Evolutionary conservation across 2,888 invertebrate species (phyloP).

Genomic region (Cryptocheilus praepositus): DNA sequence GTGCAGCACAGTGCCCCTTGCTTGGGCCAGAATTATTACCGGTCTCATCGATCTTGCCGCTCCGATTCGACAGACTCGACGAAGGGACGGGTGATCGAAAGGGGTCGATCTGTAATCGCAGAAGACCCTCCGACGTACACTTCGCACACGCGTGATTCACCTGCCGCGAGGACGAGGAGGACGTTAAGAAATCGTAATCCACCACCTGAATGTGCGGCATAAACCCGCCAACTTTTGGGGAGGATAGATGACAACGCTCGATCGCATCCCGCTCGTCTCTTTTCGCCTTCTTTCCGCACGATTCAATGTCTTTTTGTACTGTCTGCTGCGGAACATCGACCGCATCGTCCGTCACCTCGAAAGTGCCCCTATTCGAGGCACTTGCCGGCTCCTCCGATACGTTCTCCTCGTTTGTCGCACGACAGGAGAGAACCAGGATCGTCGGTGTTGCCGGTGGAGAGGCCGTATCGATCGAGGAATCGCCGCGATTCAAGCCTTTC

Average conservation of each 20-base stretch:
- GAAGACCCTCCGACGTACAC: constrained; percentile 59
- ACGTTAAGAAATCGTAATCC: constrained; percentile 51
- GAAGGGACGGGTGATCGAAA: constrained; percentile 43
- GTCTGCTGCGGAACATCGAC: neutral
- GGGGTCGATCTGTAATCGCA: constrained; percentile 58
- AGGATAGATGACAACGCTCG: neutral
- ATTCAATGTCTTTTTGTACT: neutral
- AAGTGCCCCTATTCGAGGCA: neutral
- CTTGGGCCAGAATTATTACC: neutral
- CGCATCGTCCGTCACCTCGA: neutral
- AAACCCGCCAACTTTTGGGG: constrained; percentile 7
- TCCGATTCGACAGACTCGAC: neutral
- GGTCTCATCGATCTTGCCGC: neutral
- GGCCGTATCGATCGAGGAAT: neutral
- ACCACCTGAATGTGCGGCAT: constrained; percentile 52
- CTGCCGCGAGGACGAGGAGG: constrained; percentile 4
- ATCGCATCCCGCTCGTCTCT: neutral
- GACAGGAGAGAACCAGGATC: constrained; percentile 16
- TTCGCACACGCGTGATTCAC: constrained; percentile 59
- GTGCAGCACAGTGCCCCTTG: neutral
- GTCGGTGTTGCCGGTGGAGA: constrained; percentile 2
- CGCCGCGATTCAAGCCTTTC: constrained; percentile 8
- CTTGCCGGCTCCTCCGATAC: neutral
- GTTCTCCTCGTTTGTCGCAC: constrained; percentile 1
- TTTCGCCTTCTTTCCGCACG: neutral